These are phyloP conservation scores for Eustalomyia histrio DNA, from an alignment of 2,888 invertebrate genomes.

Conservation along the genomic window DNA sequence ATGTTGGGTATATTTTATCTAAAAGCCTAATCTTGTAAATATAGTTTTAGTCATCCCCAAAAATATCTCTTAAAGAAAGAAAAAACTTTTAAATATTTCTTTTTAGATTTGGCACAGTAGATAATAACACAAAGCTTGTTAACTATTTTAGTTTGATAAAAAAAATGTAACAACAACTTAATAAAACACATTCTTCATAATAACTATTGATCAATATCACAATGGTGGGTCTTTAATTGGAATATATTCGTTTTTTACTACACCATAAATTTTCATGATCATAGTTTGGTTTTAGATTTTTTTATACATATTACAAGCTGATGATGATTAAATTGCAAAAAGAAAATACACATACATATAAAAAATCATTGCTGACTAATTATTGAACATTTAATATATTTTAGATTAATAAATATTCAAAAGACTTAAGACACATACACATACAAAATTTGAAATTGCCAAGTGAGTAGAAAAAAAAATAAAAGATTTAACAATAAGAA, in stretches of 20 bases:
- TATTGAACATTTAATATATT: slow-evolving; percentile 33
- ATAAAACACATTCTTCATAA: slow-evolving; percentile 38
- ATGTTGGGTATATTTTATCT: not conserved
- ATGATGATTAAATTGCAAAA: slow-evolving; percentile 34
- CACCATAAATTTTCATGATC: not conserved
- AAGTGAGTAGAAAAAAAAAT: not conserved
- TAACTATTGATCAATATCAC: slow-evolving; percentile 53
- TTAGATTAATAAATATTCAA: not conserved
- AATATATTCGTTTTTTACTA: slow-evolving; percentile 16
- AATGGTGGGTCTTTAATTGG: slow-evolving; percentile 61
- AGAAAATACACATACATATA: not conserved
- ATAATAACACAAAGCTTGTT: slow-evolving; percentile 47
- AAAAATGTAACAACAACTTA: slow-evolving; percentile 27
- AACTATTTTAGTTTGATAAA: slow-evolving; percentile 23
- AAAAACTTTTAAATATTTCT: not conserved
- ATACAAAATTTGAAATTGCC: slow-evolving; percentile 14
- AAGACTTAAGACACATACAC: not conserved
- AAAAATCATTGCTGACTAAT: slow-evolving; percentile 44
- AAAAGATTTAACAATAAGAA: slow-evolving; percentile 9
- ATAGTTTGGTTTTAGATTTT: not conserved
- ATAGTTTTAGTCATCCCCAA: slow-evolving; percentile 15
- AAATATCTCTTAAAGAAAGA: slow-evolving; percentile 8
- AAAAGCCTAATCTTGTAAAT: slow-evolving; percentile 16
- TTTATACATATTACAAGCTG: slow-evolving; percentile 3
- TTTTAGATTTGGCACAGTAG: slow-evolving; percentile 48